phyloP scores from a whole-genome alignment of 2,888 invertebrate species.

The Heterodera filipjevi region DNA sequence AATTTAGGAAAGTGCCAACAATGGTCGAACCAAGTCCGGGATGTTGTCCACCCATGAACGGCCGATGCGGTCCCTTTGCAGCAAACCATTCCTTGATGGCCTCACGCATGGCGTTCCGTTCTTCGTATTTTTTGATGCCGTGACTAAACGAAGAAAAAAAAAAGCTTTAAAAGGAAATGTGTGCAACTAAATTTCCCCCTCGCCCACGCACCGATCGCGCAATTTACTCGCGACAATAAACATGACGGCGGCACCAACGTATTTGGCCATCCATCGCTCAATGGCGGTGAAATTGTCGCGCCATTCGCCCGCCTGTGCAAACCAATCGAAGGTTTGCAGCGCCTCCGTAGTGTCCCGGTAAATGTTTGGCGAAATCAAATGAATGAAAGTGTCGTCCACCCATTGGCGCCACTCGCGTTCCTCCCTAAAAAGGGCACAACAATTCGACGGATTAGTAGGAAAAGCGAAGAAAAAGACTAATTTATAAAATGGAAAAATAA shows the following conservation, averaged over 20 bases:
- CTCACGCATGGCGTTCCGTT: slow-evolving; percentile 86
- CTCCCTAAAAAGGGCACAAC: slow-evolving; percentile 72
- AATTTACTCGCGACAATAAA: slow-evolving; percentile 82
- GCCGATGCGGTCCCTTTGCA: slow-evolving; percentile 73
- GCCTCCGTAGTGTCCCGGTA: slow-evolving; percentile 85
- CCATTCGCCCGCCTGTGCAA: slow-evolving; percentile 89
- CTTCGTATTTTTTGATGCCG: slow-evolving; percentile 81
- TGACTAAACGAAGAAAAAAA: slow-evolving; percentile 49
- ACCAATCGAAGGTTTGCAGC: slow-evolving; percentile 88
- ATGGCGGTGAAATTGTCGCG: slow-evolving; percentile 81
- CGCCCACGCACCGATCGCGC: slow-evolving; percentile 75
- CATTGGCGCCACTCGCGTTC: slow-evolving; percentile 94
- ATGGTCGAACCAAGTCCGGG: slow-evolving; percentile 84
- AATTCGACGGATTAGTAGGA: not conserved
- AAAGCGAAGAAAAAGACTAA: too few species aligned
- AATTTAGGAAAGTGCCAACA: not conserved
- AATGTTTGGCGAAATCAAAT: slow-evolving; percentile 92
- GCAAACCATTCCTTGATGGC: slow-evolving; percentile 81
- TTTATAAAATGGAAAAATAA: too few species aligned
- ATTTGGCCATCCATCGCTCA: slow-evolving; percentile 84
- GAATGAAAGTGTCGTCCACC: slow-evolving; percentile 87
- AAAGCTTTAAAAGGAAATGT: slow-evolving; percentile 17
- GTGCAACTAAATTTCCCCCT: not conserved
- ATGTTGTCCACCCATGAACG: slow-evolving; percentile 82
- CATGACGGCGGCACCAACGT: slow-evolving; percentile 91